These are phyloP conservation scores for Equus quagga DNA, from an alignment of 2,113 vertebrate species.

Conservation along the genomic window DNA sequence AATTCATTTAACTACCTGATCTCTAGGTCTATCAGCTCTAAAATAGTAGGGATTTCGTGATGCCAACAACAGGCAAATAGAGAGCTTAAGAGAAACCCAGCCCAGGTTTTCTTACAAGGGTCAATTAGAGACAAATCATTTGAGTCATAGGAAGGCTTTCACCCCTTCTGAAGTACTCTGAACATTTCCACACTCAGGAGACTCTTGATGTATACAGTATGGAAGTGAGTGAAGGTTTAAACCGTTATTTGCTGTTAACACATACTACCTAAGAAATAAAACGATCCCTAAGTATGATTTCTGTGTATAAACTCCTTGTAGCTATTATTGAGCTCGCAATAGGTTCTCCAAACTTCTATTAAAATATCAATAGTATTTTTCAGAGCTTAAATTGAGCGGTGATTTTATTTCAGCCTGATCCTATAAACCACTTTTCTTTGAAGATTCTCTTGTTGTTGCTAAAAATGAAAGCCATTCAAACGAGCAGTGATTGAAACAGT, in stretches of 20 bases:
- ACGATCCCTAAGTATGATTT: slow-evolving; percentile 82
- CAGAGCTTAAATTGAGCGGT: slow-evolving; percentile 88
- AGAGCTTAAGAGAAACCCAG: slow-evolving; percentile 26
- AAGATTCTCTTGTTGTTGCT: slow-evolving; percentile 87
- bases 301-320: slow-evolving; percentile 85
- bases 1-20: background rate
- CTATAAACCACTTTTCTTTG: slow-evolving; percentile 85
- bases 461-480: slow-evolving; percentile 91
- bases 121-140: slow-evolving; percentile 66
- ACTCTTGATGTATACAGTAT: slow-evolving; percentile 74
- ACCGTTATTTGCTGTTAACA: slow-evolving; percentile 84
- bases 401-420: slow-evolving; percentile 88
- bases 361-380: slow-evolving; percentile 90
- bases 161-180: slow-evolving; percentile 42
- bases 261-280: slow-evolving; percentile 81
- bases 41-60: slow-evolving; percentile 10
- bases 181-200: slow-evolving; percentile 71
- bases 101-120: background rate
- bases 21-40: background rate
- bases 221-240: slow-evolving; percentile 79
- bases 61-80: background rate
- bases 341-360: slow-evolving; percentile 86
- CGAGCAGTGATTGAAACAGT: slow-evolving; percentile 87
- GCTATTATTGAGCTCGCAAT: slow-evolving; percentile 85
- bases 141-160: slow-evolving; percentile 48